Evolutionary conservation across 2,113 vertebrate genomes (phyloP), one percentile per base, ranked within the genome.

Genomic region (Entomyzon cyanotis): DNA sequence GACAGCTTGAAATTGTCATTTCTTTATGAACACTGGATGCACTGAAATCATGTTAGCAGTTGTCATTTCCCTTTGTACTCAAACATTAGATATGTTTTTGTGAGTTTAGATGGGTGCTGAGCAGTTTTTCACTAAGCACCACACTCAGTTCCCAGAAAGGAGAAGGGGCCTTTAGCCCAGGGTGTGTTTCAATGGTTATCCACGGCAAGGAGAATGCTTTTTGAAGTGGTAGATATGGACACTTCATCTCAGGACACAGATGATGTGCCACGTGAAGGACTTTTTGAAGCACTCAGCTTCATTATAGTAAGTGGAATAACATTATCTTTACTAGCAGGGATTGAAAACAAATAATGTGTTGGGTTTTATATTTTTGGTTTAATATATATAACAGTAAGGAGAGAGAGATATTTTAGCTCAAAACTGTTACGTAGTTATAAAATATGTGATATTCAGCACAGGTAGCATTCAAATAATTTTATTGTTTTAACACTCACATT

Each of bases 1-100:
- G 93, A 96, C 95, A 97, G 93, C 93, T 94, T 95, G 84, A 94
- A 97, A 97, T 94, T 95, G 94, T 92, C 86, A 71, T 95, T 96
- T 94, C 91, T 91, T 89, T 94, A 88, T 73, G 91, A 78, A 95
- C 83, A 80, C 76, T 92, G 84, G 84, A 84, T 84, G 83, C 75
- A 71, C 62, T 65, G 41, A 96, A 96, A 96, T 87, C 86, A 73
- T 41, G 91, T 96, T 82, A 95, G 93, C 90, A 84, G 41, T 70
- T 89, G 63, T 96, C 90, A 93, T 25, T 50, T 75, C 70, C 87
- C 95, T 96, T 82, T 94, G 81, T 95, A 85, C 73, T 93, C 68
- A 64, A 82, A 80, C 92, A 50, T 87, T 62, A 65, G 37, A 60
- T 79, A 41, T 39, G 41, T 96, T 96, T 81, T 62, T 80, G 49